A percentile compares a stretch with the other conserved stretches of the same genome.
Evolutionary conservation across 2,888 invertebrate species (phyloP).

Genomic region (Rhorus exstirpatorius): DNA sequence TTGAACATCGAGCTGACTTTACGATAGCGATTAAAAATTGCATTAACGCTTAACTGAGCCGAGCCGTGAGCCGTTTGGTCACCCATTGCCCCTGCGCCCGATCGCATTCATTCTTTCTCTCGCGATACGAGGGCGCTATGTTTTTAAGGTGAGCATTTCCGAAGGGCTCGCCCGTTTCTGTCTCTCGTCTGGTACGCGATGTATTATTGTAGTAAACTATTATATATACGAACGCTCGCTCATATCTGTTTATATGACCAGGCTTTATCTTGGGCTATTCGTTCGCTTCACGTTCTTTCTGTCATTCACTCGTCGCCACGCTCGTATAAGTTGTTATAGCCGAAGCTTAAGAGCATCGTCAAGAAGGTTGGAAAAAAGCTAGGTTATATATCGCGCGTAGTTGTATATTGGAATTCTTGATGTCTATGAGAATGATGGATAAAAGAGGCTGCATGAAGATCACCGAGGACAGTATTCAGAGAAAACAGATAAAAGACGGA

Average conservation of each 20-base stretch:
- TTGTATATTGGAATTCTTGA: conserved; percentile 8
- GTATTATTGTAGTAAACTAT: conserved; percentile 48
- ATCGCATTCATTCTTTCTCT: conserved; percentile 56
- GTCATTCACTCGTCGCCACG: conserved; percentile 29
- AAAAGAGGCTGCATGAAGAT: conserved; percentile 17
- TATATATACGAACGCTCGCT: conserved; percentile 42
- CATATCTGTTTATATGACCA: conserved; percentile 51
- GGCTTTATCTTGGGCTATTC: conserved; percentile 59
- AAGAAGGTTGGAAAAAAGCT: conserved; percentile 2
- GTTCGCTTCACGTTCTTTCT: conserved; percentile 20
- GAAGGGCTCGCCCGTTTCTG: conserved; percentile 19
- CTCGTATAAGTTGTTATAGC: conserved; percentile 65
- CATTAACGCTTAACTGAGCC: conserved; percentile 78
- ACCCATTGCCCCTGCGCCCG: conserved; percentile 5
- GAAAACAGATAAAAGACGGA: background rate
- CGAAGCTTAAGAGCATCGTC: conserved; percentile 46
- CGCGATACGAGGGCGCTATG: conserved; percentile 43
- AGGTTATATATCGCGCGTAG: background rate
- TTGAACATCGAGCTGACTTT: conserved; percentile 79
- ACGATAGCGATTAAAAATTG: conserved; percentile 84
- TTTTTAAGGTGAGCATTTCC: conserved; percentile 63
- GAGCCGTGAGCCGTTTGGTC: conserved; percentile 41
- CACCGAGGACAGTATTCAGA: background rate
- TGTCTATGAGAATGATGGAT: conserved; percentile 13
- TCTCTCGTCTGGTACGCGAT: conserved; percentile 23